Conservation (phyloP, 2,113 vertebrate genomes). For the Crocuta crocuta region DNA sequence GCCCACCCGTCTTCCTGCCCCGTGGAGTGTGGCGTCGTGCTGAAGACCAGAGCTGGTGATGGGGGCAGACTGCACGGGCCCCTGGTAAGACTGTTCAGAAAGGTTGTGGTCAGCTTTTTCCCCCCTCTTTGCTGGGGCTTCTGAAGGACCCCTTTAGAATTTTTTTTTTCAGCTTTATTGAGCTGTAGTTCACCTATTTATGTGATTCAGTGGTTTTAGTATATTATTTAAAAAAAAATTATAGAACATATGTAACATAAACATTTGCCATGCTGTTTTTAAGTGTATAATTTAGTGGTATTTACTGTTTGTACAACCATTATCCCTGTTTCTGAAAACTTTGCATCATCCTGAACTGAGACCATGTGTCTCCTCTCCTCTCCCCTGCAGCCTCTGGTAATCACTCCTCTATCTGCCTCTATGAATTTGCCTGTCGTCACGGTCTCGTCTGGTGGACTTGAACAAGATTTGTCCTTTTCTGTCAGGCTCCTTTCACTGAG, state of each 20-base stretch:
- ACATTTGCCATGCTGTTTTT: not conserved
- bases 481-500: not conserved
- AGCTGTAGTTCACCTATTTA: not conserved
- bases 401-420: not conserved
- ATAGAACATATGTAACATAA: not conserved
- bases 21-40: not conserved
- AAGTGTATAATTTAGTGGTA: not conserved
- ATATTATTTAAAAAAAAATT: not conserved
- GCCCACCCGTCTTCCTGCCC: not conserved
- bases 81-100: not conserved
- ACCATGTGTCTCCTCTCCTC: fast-evolving
- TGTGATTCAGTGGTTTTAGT: not conserved
- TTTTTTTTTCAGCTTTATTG: not conserved
- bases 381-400: too few relatives aligned
- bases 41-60: not conserved
- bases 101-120: not conserved
- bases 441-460: not conserved
- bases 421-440: not conserved
- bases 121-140: not conserved
- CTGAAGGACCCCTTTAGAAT: not conserved
- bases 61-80: not conserved
- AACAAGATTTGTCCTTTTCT: not conserved
- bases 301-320: not conserved
- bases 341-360: not conserved
- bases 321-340: not conserved